phyloP scores from a whole-genome alignment of 1,140 invertebrate genomes.

The Oryctes rhinoceros region DNA sequence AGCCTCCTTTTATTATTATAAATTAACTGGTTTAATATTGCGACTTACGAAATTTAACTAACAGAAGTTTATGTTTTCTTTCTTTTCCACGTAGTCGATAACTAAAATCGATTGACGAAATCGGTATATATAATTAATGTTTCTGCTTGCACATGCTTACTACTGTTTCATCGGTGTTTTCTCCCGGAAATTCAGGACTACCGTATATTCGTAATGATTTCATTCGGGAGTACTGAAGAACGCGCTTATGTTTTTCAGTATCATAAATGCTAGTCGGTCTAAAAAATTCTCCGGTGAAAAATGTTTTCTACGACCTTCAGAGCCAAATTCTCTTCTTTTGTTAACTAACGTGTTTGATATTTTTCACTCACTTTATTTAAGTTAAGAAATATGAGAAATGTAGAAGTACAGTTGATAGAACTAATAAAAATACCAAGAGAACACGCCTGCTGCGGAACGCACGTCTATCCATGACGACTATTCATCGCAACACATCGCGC shows the following conservation, averaged over 20 bases:
- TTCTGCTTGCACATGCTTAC: neutral
- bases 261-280: neutral
- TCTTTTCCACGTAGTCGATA: neutral
- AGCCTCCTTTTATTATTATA: too few species aligned
- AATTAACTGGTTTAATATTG: too few species aligned
- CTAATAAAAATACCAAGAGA: neutral
- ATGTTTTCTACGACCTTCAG: neutral
- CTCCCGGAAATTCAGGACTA: neutral
- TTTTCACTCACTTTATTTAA: slow-evolving; percentile 14
- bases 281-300: slow-evolving; percentile 6
- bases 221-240: slow-evolving; percentile 1
- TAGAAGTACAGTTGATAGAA: neutral
- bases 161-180: neutral
- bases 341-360: slow-evolving; percentile 18
- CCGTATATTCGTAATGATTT: neutral
- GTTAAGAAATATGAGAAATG: neutral
- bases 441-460: neutral
- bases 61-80: neutral
- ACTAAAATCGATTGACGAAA: neutral
- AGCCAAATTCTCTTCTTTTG: slow-evolving; percentile 8
- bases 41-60: neutral
- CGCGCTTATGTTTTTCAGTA: neutral
- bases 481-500: neutral
- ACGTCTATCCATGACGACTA: neutral
- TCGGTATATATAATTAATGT: neutral